Base-by-base conservation (phyloP, 2,113 vertebrate species). In the Pteropus alecto region DNA sequence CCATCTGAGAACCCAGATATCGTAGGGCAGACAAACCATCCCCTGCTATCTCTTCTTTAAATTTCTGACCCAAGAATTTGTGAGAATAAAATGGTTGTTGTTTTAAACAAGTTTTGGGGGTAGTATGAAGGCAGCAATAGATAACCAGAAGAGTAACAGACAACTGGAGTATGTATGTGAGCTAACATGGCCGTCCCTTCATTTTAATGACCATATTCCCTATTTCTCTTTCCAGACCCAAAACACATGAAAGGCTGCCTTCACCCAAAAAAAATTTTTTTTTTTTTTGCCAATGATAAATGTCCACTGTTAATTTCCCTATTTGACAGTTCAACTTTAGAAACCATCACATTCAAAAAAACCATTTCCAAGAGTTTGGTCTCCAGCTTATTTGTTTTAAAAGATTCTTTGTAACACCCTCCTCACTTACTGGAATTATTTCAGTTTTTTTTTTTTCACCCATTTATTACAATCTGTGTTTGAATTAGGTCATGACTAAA, bases 401-500 rank as follows among this genome's bases (percentile, higher is more conserved):
- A 81, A 85, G 11, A 10, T 83, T 93, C 30, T 81, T 51, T 93
- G 35, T 90, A 90, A 85, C 6, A 92, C 26, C 28, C 43, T 95
- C 13, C 84, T 10, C n/a, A 95, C n/a, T 89, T 93, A 71, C 0
- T 85, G 56, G 15, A 97, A 86, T 88, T 56, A 95, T 68, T 97
- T 88, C 30, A 43, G 43, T 18, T 92, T 81, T 89, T 18, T 89
- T 18, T 92, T 84, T 89, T 89, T 51, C 33, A 87, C 6, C n/a
- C 19, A 78, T 73, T 90, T 41, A 70, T 74, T 96, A 15, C 6
- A 73, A 92, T 46, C 33, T 54, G 54, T 89, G 51, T 87, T 79
- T 90, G 60, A 96, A 95, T 85, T 87, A 87, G 76, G 90, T 96
- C 81, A 94, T 19, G 28, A 71, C 33, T 93, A 93, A 95, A 94